Evolutionary conservation across 2,888 invertebrate species (phyloP).

Genomic region (Charanyca ferruginea): DNA sequence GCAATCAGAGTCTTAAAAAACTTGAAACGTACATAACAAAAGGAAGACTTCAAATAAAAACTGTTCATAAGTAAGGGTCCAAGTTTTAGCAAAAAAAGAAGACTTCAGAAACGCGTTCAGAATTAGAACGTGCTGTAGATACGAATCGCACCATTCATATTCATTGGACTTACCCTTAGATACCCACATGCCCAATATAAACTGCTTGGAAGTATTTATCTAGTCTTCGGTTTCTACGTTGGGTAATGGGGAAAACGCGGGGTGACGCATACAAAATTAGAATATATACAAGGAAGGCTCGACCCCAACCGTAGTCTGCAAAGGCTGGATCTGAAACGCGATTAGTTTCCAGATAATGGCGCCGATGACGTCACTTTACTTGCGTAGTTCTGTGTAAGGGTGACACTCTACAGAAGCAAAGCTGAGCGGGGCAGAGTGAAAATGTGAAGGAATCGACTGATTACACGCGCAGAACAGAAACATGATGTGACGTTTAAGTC

Average conservation of each 20-base stretch:
- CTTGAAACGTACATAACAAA: neutral
- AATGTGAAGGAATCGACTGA: too few species aligned
- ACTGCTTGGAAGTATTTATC: conserved; percentile 11
- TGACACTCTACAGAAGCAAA: neutral
- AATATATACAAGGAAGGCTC: conserved; percentile 8
- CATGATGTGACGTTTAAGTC: neutral
- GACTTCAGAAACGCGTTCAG: neutral
- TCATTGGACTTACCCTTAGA: conserved; percentile 11
- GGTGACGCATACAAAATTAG: conserved; percentile 42
- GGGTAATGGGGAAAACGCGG: conserved; percentile 23
- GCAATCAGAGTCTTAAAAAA: too few species aligned
- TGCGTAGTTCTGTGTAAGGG: conserved; percentile 8
- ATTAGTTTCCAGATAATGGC: conserved; percentile 33
- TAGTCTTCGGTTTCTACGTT: conserved; percentile 16
- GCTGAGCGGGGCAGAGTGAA: too few species aligned
- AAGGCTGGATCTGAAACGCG: conserved; percentile 6
- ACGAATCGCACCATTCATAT: conserved; percentile 26
- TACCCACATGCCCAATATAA: neutral
- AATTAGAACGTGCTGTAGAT: conserved; percentile 6
- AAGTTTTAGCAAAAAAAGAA: neutral
- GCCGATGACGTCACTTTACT: conserved; percentile 37
- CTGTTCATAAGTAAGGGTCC: neutral
- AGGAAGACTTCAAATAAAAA: neutral
- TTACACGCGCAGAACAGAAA: too few species aligned
- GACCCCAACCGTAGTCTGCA: neutral